Evolutionary conservation across 2,888 invertebrate genomes (phyloP).

Genomic region (Sinodicranocentrus sp.): DNA sequence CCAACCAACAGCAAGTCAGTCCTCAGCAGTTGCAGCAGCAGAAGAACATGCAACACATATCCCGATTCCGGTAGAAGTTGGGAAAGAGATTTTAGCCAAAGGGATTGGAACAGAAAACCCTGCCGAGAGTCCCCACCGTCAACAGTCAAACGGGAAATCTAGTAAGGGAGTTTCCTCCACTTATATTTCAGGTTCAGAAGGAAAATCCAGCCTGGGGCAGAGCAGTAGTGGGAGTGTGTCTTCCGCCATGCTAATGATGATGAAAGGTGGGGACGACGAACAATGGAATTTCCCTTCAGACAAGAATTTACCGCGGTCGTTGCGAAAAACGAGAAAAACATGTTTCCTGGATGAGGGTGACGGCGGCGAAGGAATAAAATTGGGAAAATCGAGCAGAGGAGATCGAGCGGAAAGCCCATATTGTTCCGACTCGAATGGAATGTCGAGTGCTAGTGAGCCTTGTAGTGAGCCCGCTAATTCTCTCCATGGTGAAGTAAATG

Average conservation of each 20-base stretch:
- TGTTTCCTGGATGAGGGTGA: slow-evolving; percentile 73
- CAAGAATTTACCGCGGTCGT: slow-evolving; percentile 75
- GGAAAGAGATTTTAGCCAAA: not conserved
- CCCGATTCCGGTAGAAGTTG: not conserved
- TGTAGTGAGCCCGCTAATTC: slow-evolving; percentile 11
- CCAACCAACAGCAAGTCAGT: slow-evolving; percentile 26
- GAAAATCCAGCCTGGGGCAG: slow-evolving; percentile 60
- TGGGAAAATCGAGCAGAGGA: not conserved
- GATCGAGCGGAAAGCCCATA: slow-evolving; percentile 42
- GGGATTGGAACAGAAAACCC: not conserved
- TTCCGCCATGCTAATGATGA: slow-evolving; percentile 51
- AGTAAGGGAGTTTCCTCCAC: slow-evolving; percentile 29
- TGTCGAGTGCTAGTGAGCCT: slow-evolving; percentile 34
- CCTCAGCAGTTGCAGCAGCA: not conserved
- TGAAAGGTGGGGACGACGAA: slow-evolving; percentile 71
- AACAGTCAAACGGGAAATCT: slow-evolving; percentile 17
- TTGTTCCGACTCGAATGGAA: slow-evolving; percentile 28
- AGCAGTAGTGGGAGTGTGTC: slow-evolving; percentile 46
- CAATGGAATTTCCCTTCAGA: slow-evolving; percentile 76
- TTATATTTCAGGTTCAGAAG: slow-evolving; percentile 53
- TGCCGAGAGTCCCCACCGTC: slow-evolving; percentile 2
- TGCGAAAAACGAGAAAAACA: slow-evolving; percentile 75
- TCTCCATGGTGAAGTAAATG: slow-evolving; percentile 7
- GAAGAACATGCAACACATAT: not conserved
- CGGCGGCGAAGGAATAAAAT: not conserved